These are phyloP conservation scores for Rhizomys pruinosus DNA, from an alignment of 2,113 vertebrate genomes.

Conservation along the genomic window DNA sequence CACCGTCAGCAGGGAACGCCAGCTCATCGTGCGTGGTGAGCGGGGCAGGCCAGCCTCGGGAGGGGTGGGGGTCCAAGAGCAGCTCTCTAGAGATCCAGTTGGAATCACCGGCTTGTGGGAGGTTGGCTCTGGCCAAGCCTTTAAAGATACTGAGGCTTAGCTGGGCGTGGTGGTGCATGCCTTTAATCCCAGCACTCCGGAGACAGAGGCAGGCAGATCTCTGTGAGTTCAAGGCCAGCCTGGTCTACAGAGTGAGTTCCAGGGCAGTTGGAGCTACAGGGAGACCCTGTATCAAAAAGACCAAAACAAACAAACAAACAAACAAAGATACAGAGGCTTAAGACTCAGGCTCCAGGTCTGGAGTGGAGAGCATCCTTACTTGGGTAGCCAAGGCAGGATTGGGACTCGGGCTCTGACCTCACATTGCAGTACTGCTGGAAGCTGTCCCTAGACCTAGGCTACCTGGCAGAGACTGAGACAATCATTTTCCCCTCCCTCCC, in stretches of 20 bases:
- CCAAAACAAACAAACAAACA: too few species aligned
- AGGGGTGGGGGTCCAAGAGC: neutral
- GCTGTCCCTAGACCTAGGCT: neutral
- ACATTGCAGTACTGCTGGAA: neutral
- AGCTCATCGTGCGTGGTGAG: conserved; percentile 97
- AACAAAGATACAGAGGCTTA: neutral
- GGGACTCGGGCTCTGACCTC: neutral
- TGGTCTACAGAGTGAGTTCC: too few species aligned
- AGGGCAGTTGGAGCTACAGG: too few species aligned
- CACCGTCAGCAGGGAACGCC: conserved; percentile 97
- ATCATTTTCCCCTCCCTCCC: neutral
- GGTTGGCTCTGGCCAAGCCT: neutral
- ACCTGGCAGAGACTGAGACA: neutral
- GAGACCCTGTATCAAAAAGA: too few species aligned
- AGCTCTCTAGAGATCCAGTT: neutral
- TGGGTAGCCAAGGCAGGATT: neutral
- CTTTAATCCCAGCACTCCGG: too few species aligned
- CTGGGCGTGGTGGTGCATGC: too few species aligned
- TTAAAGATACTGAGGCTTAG: neutral
- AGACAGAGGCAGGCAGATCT: too few species aligned
- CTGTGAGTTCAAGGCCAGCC: too few species aligned
- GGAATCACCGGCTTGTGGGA: neutral
- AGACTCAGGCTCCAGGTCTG: neutral
- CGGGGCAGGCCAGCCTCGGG: rapidly evolving
- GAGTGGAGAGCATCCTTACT: too few species aligned